These are phyloP conservation scores for Paradoxurus hermaphroditus DNA, from an alignment of 2,113 vertebrate genomes.

Conservation along the genomic window DNA sequence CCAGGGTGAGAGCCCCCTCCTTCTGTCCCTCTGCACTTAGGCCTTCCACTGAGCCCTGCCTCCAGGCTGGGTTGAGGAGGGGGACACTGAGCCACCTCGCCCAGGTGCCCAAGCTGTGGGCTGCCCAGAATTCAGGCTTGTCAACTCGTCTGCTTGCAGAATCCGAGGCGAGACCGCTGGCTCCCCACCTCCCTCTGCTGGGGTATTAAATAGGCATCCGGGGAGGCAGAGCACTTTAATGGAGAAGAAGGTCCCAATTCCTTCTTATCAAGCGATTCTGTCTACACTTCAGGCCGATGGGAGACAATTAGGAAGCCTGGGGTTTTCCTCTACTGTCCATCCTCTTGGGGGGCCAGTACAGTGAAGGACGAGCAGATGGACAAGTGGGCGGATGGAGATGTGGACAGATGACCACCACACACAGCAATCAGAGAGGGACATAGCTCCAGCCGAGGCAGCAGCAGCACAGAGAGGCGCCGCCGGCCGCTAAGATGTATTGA, in stretches of 20 bases:
- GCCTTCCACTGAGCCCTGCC: background rate
- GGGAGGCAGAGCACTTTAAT: accelerated
- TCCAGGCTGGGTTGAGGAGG: background rate
- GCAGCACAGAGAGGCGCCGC: background rate
- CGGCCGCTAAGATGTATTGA: background rate
- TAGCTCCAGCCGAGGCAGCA: background rate
- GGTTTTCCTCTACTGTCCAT: background rate
- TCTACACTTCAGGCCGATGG: background rate
- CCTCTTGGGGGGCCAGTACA: background rate
- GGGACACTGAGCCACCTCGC: background rate
- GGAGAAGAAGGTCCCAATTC: background rate
- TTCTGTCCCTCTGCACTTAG: background rate
- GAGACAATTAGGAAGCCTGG: background rate
- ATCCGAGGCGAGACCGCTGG: background rate
- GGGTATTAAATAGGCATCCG: background rate
- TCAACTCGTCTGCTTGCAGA: background rate
- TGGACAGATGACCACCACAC: background rate
- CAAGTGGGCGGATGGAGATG: background rate
- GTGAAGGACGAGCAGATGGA: background rate
- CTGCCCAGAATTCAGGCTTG: background rate
- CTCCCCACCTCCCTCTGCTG: background rate
- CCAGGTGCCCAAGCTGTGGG: background rate
- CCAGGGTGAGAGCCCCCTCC: background rate
- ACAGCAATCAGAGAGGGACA: background rate
- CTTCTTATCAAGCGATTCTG: background rate